A percentile compares a stretch with the other conserved stretches of the same genome.
These are phyloP conservation scores for Sylvia atricapilla DNA, from an alignment of 2,113 vertebrate species.

Conservation along the genomic window DNA sequence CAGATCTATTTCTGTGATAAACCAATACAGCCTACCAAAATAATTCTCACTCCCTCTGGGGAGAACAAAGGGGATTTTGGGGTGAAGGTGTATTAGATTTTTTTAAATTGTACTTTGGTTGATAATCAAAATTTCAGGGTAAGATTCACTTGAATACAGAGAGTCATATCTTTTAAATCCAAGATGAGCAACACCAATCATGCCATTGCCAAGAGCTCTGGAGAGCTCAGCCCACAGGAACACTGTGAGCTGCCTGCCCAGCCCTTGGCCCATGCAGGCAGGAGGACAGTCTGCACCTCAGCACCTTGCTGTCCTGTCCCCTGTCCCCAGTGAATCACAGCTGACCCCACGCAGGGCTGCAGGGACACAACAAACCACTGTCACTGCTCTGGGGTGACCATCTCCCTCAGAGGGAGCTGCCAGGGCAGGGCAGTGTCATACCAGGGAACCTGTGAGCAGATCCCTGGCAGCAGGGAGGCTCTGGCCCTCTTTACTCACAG, in stretches of 20 bases:
- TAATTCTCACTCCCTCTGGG: neutral
- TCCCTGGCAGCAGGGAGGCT: neutral
- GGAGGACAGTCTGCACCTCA: neutral
- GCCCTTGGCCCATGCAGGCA: neutral
- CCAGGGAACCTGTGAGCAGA: neutral
- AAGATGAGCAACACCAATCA: neutral
- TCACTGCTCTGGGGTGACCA: neutral
- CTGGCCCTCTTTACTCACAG: slow-evolving; percentile 29
- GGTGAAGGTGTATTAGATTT: accelerated
- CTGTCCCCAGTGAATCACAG: neutral
- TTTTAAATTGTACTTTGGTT: neutral
- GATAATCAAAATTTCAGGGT: neutral
- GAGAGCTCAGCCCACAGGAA: neutral
- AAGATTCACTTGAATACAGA: neutral
- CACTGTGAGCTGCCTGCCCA: neutral
- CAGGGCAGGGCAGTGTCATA: neutral
- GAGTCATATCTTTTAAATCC: neutral
- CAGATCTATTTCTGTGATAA: neutral
- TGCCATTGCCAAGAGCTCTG: accelerated
- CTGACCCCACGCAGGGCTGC: neutral
- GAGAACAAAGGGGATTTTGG: accelerated
- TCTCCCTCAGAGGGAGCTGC: neutral
- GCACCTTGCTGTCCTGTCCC: neutral
- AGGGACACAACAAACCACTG: neutral
- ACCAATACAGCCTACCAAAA: neutral